Conservation (phyloP, 2,888 invertebrate species). For the Sesia bembeciformis region DNA sequence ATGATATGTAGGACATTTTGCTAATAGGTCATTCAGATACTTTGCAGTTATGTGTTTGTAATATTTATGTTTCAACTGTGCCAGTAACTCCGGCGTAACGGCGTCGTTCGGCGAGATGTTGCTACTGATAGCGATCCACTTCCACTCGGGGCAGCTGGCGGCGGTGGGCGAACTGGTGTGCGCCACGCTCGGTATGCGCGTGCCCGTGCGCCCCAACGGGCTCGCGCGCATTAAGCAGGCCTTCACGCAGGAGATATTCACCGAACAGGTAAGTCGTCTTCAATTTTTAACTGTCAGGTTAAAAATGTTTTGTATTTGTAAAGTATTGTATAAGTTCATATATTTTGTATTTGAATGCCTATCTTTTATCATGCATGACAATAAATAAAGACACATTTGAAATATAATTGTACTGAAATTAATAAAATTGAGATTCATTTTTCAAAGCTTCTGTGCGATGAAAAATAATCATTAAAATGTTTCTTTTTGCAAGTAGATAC, state of each 20-base stretch:
- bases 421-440: no score
- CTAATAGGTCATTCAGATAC: no score
- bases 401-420: no score
- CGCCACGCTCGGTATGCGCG: constrained; percentile 95
- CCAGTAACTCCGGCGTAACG: constrained; percentile 85
- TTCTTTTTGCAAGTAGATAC: no score
- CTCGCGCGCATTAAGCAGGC: constrained; percentile 92
- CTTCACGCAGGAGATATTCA: constrained; percentile 97
- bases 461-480: no score
- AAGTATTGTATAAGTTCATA: no score
- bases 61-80: background rate
- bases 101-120: constrained; percentile 97
- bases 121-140: constrained; percentile 95
- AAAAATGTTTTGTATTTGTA: background rate
- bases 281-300: background rate
- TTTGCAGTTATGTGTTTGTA: no score
- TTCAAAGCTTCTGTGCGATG: no score
- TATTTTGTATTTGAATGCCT: no score
- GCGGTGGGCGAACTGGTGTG: constrained; percentile 96
- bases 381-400: no score
- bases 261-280: constrained; percentile 82
- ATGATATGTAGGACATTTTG: no score
- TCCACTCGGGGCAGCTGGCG: constrained; percentile 94
- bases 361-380: no score
- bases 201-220: constrained; percentile 89